Evolutionary conservation across 2,888 invertebrate species (phyloP), one percentile per base, ranked within the genome.

Genomic region (Emmelina monodactyla): DNA sequence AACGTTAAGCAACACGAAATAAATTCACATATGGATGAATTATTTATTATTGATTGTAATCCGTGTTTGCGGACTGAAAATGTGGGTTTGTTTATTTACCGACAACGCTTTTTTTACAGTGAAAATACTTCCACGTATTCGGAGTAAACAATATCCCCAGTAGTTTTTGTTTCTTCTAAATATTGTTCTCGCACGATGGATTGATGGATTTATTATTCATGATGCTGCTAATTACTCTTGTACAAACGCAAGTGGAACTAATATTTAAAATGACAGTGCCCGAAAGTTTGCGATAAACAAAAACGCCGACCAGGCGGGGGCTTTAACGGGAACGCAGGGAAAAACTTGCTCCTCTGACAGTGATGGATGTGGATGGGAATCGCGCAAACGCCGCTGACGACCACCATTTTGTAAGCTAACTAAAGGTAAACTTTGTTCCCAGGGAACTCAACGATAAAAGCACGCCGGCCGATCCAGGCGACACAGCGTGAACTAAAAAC

Each of bases 361-460:
- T 78, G 78, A 78, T 76, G 63, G 72, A 78, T 78, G 75, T 54
- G 57, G 49, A n/a, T n/a, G n/a, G n/a, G n/a, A n/a, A n/a, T n/a
- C n/a, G n/a, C 50, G 50, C 55, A 58, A 51, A 56, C 53, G 51
- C 58, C 54, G 59, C 62, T 47, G 52, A 56, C 56, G 58, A 50
- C 51, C 49, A 50, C 47, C 61, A 53, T 58, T 64, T 61, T 53
- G 56, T 53, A 43, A 46, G 44, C 46, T 53, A 54, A 54, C 56
- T 56, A 53, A 55, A 50, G 44, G n/a, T n/a, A n/a, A n/a, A n/a
- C n/a, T n/a, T n/a, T 51, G 44, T 49, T 49, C 50, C 51, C 49
- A 50, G 9, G 19, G 19, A 19, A 19, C 5, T 19, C 9, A 9
- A 19, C 5, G 9, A 19, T 19, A 5, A 19, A 19, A 19, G 19